These are phyloP conservation scores for Andrena dorsata DNA, from an alignment of 2,888 invertebrate genomes.

Conservation along the genomic window DNA sequence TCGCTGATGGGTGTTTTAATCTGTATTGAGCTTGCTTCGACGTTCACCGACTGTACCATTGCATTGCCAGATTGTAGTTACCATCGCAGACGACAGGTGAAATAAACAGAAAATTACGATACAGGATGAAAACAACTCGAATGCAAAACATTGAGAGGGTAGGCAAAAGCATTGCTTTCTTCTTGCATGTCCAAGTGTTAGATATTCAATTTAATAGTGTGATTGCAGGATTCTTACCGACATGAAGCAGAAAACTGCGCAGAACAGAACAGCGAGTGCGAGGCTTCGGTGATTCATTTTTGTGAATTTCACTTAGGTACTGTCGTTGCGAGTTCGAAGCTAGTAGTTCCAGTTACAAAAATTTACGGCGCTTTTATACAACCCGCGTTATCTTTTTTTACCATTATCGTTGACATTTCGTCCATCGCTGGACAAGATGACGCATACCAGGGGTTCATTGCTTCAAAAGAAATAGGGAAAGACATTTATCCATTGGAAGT, in stretches of 20 bases:
- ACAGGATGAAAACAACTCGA: background rate
- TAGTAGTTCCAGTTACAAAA: background rate
- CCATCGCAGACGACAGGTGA: background rate
- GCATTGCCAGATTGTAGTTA: background rate
- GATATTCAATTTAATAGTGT: background rate
- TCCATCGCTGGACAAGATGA: background rate
- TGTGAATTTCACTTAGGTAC: background rate
- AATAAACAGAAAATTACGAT: background rate
- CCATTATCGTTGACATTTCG: background rate
- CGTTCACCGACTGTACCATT: background rate
- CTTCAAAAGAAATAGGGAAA: background rate
- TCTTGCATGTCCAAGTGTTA: too few species aligned
- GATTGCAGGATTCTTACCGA: constrained; percentile 9
- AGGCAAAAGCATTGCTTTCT: too few species aligned
- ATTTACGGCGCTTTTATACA: constrained; percentile 4
- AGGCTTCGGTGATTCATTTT: constrained; percentile 2
- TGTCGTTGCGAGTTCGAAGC: too few species aligned
- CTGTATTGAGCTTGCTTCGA: background rate
- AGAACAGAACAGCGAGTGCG: background rate
- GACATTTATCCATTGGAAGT: background rate
- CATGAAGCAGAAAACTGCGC: background rate
- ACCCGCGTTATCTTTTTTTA: background rate
- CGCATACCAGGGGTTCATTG: background rate
- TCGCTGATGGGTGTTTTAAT: too few species aligned
- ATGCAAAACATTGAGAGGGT: background rate